Evolutionary conservation across 2,113 vertebrate genomes (phyloP).

Genomic region (Andinoacara biseriatus): DNA sequence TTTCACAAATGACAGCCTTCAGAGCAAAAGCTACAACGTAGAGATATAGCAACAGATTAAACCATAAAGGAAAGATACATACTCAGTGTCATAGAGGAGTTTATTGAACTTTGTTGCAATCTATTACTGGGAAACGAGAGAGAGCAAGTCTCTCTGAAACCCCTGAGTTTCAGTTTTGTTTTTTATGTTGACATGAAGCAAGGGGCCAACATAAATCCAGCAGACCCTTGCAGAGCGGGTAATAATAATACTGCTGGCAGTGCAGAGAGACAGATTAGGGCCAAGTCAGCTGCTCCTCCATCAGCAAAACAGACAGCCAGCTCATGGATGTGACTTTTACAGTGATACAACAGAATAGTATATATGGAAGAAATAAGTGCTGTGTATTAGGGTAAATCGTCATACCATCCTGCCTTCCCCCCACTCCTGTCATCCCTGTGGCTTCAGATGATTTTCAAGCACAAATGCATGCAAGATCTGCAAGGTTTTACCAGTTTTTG

Average conservation of each 20-base stretch:
- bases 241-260: constrained; percentile 34
- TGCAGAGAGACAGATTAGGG: constrained; percentile 67
- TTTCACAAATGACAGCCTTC: constrained; percentile 22
- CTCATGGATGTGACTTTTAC: constrained; percentile 68
- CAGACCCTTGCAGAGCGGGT: constrained; percentile 37
- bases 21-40: constrained; percentile 24
- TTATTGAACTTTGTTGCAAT: neutral
- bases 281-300: constrained; percentile 61
- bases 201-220: constrained; percentile 32
- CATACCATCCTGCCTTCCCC: neutral
- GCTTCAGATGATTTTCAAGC: constrained; percentile 11
- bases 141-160: neutral
- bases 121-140: constrained; percentile 14
- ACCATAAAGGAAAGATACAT: neutral
- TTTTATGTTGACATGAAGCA: constrained; percentile 12
- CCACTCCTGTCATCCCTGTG: constrained; percentile 1
- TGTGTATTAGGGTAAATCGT: constrained; percentile 25
- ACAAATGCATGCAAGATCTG: neutral
- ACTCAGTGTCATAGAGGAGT: neutral
- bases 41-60: neutral
- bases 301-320: constrained; percentile 66
- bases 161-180: constrained; percentile 15
- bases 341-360: constrained; percentile 64
- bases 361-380: constrained; percentile 32
- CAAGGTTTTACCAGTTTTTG: neutral